These are phyloP conservation scores for Nannobrachium achirus DNA, from an alignment of 2,113 vertebrate species.

Conservation along the genomic window DNA sequence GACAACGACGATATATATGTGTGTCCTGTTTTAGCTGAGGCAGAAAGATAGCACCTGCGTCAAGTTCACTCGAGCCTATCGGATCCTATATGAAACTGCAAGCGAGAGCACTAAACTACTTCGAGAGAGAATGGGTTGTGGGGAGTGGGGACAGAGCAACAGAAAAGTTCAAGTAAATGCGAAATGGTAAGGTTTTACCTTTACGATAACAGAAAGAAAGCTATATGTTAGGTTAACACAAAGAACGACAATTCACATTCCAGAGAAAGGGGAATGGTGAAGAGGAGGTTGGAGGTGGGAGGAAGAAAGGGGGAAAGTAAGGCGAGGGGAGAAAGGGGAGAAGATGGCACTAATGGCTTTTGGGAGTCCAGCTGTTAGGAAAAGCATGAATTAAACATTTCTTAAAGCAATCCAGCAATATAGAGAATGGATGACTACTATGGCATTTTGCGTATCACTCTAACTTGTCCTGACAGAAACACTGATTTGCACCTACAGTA, in stretches of 20 bases:
- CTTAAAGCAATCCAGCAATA: conserved; percentile 12
- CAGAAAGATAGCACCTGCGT: conserved; percentile 57
- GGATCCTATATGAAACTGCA: too few species aligned
- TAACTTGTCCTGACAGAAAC: conserved; percentile 74
- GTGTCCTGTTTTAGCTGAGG: conserved; percentile 54
- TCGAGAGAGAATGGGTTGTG: background rate
- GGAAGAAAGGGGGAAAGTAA: conserved; percentile 32
- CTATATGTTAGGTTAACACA: too few species aligned
- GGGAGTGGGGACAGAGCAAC: conserved; percentile 4
- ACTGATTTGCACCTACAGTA: conserved; percentile 61
- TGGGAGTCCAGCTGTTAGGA: conserved; percentile 55
- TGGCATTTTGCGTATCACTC: conserved; percentile 47
- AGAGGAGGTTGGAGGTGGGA: conserved; percentile 15
- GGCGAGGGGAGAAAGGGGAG: conserved; percentile 11
- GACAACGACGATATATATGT: conserved; percentile 59
- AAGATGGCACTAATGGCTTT: conserved; percentile 56
- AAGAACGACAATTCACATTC: too few species aligned
- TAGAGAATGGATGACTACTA: conserved; percentile 36
- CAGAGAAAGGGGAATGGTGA: background rate
- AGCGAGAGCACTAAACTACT: background rate
- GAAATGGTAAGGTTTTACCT: background rate
- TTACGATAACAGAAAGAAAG: too few species aligned
- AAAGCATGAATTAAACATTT: conserved; percentile 71
- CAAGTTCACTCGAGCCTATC: background rate
- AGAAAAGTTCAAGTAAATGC: background rate